Base-by-base conservation (phyloP, 2,113 vertebrate genomes). In the Ammodytes dubius region DNA sequence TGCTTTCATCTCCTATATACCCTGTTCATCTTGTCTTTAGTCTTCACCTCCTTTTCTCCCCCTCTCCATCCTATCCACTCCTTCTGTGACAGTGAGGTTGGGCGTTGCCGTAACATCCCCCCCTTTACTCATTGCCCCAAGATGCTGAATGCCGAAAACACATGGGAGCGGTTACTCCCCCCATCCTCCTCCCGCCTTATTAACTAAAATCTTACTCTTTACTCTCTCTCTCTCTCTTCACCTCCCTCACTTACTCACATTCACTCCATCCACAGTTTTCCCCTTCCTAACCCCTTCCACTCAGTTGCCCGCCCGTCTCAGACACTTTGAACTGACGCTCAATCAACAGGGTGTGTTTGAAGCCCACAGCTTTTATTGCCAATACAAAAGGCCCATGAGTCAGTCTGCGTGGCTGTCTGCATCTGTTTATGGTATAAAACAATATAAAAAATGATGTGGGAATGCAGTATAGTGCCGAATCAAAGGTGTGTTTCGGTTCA, bases 271-370 rank as follows among this genome's bases (percentile, higher is more conserved):
- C 39, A 19, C 39, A 54, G 63, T 54, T 56, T 50, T 5, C 5
- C 56, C 37, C 12, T 5, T 53, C 50, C 46, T 6, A 12, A 15
- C 52, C 39, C 27, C 42, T 70, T 74, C 65, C 64, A 37, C 52
- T 53, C 35, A 66, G 80, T 67, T 75, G 15, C 63, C n/a, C n/a
- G 9, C 47, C 27, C 10, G 9, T 74, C 80, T 46, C 52, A 56
- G 60, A 86, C 81, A 35, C 57, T 83, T 70, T 86, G 27, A 87
- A 87, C 15, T 53, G 73, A 76, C 81, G 83, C 54, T 77, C 87
- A 90, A 85, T 89, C 68, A 86, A 83, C 67, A 59, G 86, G 83
- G 85, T 75, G 88, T 79, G 82, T 91, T 82, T 86, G 79, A 87
- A 77, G 74, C 78, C 84, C 82, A 77, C 60, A 27, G 35, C 50